Base-by-base conservation (phyloP, 1,140 invertebrate genomes). In the Drosophila arawakana region DNA sequence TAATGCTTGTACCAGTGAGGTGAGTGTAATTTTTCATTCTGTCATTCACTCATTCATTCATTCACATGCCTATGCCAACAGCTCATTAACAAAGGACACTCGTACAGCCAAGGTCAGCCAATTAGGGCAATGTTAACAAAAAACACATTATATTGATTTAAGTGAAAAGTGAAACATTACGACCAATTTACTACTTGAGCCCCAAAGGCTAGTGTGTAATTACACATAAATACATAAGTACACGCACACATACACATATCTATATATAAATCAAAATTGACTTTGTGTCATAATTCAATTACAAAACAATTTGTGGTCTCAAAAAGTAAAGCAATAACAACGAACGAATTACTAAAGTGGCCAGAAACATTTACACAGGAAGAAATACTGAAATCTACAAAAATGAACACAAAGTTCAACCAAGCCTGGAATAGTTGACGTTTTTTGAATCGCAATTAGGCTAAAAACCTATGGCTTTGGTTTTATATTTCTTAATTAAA, bases 1-100 rank as follows among this genome's bases (percentile, higher is more conserved):
- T 70, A 70, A 89, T 89, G 84, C 63, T 73, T 73, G 78, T 67
- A 59, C 72, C 71, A 90, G 68, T 83, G 62, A 89, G 84, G 84
- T 89, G 75, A 89, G 84, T 88, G 41, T 52, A 13, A 30, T 34
- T 34, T n/a, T 25, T 10, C 21, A 50, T 34, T 52, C 21, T 25
- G 13, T 13, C 49, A 9, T 52, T 35, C 8, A 13, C 18, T 10
- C 21, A 50, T 13, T 52, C 21, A 10, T 34, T 13, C 49, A 11
- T 54, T 35, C 8, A 15, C 25, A 30, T 6, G 6, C 25, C 25
- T 5, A 30, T n/a, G 13, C 11, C n/a, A 43, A 43, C 11, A 13
- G 2, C n/a, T 5, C n/a, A 13, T 43, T 3, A 43, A n/a, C n/a
- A 43, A 13, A 5, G 41, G 5, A 13, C 10, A 13, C 2, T 6